Conservation (phyloP, 2,797 vertebrate genomes). For the Acomys russatus region DNA sequence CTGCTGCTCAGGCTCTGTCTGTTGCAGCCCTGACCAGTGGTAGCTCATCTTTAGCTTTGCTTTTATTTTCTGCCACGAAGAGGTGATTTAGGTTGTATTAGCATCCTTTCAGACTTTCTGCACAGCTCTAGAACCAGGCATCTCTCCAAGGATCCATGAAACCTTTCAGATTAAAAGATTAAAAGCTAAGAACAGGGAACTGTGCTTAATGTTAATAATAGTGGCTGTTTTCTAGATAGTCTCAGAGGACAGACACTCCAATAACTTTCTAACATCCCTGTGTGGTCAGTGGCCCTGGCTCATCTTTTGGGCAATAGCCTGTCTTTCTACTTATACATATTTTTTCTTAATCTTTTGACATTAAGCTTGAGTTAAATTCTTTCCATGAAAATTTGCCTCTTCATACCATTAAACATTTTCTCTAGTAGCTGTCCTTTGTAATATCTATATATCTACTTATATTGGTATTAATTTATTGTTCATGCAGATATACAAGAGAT, state of each 20-base stretch:
- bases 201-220: not conserved
- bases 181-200: not conserved
- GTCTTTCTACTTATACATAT: not conserved
- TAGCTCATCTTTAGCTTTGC: not conserved
- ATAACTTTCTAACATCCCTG: not conserved
- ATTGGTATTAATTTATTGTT: not conserved
- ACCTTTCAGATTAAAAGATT: not conserved
- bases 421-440: not conserved
- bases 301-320: not conserved
- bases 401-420: not conserved
- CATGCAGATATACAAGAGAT: not conserved
- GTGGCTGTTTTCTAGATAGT: not conserved
- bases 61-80: not conserved
- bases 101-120: not conserved
- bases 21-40: not conserved
- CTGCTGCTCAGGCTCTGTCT: not conserved
- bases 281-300: not conserved
- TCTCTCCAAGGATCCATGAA: not conserved
- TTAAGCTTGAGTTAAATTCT: not conserved
- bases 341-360: not conserved
- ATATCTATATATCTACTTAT: not conserved
- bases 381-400: not conserved
- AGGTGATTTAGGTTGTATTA: not conserved
- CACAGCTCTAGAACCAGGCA: not conserved
- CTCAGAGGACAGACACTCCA: not conserved